These are phyloP conservation scores for Chiroxiphia lanceolata DNA, from an alignment of 2,797 vertebrate species.

Conservation along the genomic window DNA sequence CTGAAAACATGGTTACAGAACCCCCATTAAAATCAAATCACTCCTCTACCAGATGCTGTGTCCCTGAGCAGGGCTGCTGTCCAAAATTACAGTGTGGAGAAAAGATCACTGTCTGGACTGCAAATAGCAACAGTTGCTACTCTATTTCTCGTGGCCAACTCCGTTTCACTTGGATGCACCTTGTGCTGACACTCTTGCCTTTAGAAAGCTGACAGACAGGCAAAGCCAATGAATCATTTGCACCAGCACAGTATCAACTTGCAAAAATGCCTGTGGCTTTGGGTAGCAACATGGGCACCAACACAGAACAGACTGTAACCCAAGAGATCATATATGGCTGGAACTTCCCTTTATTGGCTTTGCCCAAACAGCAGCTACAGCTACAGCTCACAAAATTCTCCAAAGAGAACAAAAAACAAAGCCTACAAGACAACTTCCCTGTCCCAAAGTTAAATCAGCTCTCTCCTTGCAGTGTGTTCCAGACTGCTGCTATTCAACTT, in stretches of 20 bases:
- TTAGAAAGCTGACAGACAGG: constrained; percentile 50
- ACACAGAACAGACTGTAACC: constrained; percentile 44
- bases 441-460: neutral
- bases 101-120: constrained; percentile 51
- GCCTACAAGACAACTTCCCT: neutral
- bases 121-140: constrained; percentile 79
- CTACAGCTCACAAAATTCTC: neutral
- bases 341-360: neutral
- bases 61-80: neutral
- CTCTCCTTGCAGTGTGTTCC: neutral
- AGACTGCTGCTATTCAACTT: neutral
- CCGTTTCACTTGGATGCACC: constrained; percentile 51
- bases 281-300: constrained; percentile 49
- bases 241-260: constrained; percentile 42
- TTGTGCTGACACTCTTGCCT: constrained; percentile 57
- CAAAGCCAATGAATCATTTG: constrained; percentile 51
- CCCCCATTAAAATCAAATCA: neutral
- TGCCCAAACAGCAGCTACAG: neutral
- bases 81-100: constrained; percentile 19
- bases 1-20: constrained; percentile 12
- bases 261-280: constrained; percentile 32
- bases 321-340: neutral
- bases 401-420: neutral
- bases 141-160: constrained; percentile 27
- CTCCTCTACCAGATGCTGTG: constrained; percentile 30